Evolutionary conservation across 1,140 invertebrate genomes (phyloP).

Genomic region (Nasonia giraulti): DNA sequence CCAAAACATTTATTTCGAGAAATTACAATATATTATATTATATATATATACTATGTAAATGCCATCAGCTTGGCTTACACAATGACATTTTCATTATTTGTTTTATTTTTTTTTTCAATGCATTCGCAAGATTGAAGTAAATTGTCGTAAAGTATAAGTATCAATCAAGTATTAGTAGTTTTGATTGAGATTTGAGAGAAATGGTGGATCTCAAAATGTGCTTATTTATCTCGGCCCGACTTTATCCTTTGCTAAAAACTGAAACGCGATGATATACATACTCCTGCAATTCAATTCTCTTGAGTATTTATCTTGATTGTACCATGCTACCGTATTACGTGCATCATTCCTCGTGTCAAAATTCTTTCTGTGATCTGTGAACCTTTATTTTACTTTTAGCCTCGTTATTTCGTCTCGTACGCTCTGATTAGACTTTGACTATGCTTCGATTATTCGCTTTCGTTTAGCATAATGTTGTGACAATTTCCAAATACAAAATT

Average conservation of each 20-base stretch:
- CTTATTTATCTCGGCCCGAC: constrained; percentile 53
- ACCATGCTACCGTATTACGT: constrained; percentile 18
- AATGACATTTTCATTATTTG: constrained; percentile 70
- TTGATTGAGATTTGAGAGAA: constrained; percentile 68
- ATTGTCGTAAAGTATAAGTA: constrained; percentile 73
- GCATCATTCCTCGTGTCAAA: constrained; percentile 12
- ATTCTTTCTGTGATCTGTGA: constrained; percentile 31
- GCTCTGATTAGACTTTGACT: constrained; percentile 44
- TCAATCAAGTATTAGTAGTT: constrained; percentile 72
- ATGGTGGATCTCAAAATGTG: constrained; percentile 72
- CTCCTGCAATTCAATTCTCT: constrained; percentile 12
- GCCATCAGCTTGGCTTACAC: constrained; percentile 71
- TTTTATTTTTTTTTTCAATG: constrained; percentile 69
- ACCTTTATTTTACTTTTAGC: constrained; percentile 22
- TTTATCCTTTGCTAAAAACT: not conserved
- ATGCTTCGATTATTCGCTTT: constrained; percentile 50
- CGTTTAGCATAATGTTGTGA: constrained; percentile 48
- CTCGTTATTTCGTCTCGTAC: constrained; percentile 26
- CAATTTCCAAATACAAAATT: constrained; percentile 36
- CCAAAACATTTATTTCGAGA: not conserved
- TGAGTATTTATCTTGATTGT: constrained; percentile 3
- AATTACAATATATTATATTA: constrained; percentile 34
- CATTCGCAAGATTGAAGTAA: constrained; percentile 74
- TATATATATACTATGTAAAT: constrained; percentile 57
- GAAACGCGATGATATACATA: constrained; percentile 24